Base-by-base conservation (phyloP, 1,140 invertebrate genomes). In the Atta cephalotes region DNA sequence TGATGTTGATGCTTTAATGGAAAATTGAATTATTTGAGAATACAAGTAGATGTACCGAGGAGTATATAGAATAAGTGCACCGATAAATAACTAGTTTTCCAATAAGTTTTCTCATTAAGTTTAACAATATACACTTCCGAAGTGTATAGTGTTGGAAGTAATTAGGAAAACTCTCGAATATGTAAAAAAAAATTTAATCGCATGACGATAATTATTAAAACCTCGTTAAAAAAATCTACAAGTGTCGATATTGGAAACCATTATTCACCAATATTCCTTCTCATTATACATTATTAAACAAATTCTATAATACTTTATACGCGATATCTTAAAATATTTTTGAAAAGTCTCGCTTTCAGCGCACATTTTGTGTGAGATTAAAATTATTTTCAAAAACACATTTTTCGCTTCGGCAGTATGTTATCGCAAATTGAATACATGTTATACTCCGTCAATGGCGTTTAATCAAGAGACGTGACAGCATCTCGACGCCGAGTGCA, bases 381-480 rank as follows among this genome's bases (percentile, higher is more conserved):
- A 76, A 74, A 62, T 21, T 39, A 45, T 6, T 10, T 76, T 39
- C 2, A 71, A 39, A 56, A 53, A 45, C 7, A 25, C 25, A 72
- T 28, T 63, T 77, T 68, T 79, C 2, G 6, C 0, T 6, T 56
- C n/a, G 16, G 3, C 70, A 72, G 18, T 70, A 16, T 31, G 39
- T 74, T 60, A 62, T 72, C 39, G 80, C 56, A 76, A 84, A 76
- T 60, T 74, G 79, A 81, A 71, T 81, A 49, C 35, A 28, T 25
- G 39, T 78, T 21, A 10, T n/a, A 45, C 31, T 14, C 21, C 21
- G 25, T 74, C 25, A 82, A 74, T 74, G 39, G 16, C 28, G 39
- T 82, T 81, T 82, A 82, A 82, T 74, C 66, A 82, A 82, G 53
- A 80, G 45, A 25, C 16, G 49, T 49, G 49, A 21, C 66, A 53